Conservation (phyloP, 2,113 vertebrate genomes). For the Lepus americanus region DNA sequence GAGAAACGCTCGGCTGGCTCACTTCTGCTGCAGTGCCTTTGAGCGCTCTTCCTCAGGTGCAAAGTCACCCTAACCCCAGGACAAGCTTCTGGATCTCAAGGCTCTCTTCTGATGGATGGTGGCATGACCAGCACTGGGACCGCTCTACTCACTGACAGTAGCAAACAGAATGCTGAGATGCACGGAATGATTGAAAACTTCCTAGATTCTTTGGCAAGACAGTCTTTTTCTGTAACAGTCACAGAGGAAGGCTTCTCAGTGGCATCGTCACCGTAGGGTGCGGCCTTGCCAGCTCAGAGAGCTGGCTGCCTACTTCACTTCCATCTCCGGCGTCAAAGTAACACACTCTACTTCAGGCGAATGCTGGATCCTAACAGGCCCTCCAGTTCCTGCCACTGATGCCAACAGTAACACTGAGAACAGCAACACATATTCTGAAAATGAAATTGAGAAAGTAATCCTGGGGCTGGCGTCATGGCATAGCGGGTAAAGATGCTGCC, state of each 20-base stretch:
- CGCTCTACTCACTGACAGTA: background rate
- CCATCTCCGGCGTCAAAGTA: background rate
- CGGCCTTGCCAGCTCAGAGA: background rate
- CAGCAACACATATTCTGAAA: background rate
- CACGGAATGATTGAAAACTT: background rate
- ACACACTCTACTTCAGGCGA: background rate
- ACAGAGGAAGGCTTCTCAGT: background rate
- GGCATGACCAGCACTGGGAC: background rate
- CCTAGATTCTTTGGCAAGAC: background rate
- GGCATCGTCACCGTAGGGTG: background rate
- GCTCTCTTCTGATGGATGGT: background rate
- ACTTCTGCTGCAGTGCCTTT: background rate
- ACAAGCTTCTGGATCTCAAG: background rate
- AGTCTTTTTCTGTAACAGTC: conserved; percentile 1
- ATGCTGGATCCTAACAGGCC: background rate
- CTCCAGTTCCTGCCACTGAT: background rate
- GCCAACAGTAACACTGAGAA: background rate
- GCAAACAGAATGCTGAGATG: background rate
- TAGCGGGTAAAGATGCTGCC: no score
- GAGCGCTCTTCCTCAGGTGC: background rate
- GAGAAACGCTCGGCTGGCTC: background rate
- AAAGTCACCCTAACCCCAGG: background rate
- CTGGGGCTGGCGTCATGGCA: no score
- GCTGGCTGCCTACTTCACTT: background rate
- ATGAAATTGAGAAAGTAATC: conserved; percentile 4